Evolutionary conservation across 2,888 invertebrate species (phyloP).

Genomic region (Lithophane semibrunnea): DNA sequence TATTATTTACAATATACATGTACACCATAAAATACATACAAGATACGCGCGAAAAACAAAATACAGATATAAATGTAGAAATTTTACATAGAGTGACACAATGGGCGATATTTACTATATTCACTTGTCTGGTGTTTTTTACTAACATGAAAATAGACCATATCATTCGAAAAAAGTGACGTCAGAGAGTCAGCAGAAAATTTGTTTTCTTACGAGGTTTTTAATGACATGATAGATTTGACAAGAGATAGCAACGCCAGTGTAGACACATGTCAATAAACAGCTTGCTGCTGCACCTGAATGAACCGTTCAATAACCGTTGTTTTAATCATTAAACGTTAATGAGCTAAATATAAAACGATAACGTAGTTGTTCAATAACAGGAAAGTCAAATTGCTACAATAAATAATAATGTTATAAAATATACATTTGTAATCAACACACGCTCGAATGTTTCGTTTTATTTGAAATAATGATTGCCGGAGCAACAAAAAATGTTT

Average conservation of each 20-base stretch:
- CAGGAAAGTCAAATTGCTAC: constrained; percentile 58
- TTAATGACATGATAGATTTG: not conserved
- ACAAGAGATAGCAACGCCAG: not conserved
- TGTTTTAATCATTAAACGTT: constrained; percentile 43
- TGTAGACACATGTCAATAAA: not conserved
- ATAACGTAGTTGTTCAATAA: constrained; percentile 48
- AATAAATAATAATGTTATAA: constrained; percentile 42
- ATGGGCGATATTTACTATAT: not conserved
- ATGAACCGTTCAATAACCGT: constrained; percentile 34
- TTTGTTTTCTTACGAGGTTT: constrained; percentile 3
- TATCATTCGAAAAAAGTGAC: not conserved
- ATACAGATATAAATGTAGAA: not conserved
- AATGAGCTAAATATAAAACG: constrained; percentile 50
- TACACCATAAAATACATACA: not conserved
- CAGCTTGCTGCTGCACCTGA: constrained; percentile 6
- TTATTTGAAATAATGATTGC: constrained; percentile 34
- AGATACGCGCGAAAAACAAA: no score
- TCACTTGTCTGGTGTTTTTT: not conserved
- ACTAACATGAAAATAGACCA: not conserved
- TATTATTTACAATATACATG: no score
- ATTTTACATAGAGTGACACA: no score
- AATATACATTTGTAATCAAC: constrained; percentile 37
- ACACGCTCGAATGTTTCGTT: constrained; percentile 22
- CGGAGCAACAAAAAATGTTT: not conserved
- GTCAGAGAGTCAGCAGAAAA: not conserved